Conservation (phyloP, 2,888 invertebrate genomes). For the Thumatha senex region DNA sequence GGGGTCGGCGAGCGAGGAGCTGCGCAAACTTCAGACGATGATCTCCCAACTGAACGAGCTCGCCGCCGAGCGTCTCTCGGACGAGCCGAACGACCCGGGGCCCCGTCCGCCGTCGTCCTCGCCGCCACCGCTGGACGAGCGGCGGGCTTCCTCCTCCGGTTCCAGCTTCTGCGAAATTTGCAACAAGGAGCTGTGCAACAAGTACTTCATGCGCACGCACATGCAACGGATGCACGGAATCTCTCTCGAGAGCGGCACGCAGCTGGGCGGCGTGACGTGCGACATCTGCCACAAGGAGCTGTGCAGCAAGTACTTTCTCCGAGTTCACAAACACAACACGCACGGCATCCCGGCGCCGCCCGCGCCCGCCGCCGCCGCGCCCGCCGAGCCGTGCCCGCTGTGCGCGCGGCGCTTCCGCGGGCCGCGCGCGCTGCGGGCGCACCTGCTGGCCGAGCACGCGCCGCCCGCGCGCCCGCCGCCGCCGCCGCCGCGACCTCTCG, state of each 20-base stretch:
- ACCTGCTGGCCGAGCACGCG: slow-evolving; percentile 94
- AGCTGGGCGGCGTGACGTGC: slow-evolving; percentile 96
- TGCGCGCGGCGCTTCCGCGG: slow-evolving; percentile 95
- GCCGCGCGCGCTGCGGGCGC: slow-evolving; percentile 94
- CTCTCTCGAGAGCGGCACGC: slow-evolving; percentile 95
- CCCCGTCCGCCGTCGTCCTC: slow-evolving; percentile 65
- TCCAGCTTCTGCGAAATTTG: slow-evolving; percentile 98
- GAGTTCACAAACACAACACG: slow-evolving; percentile 98
- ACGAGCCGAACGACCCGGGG: slow-evolving; percentile 58
- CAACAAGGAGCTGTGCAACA: slow-evolving; percentile 99
- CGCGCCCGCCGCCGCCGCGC: slow-evolving; percentile 77
- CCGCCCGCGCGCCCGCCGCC: slow-evolving; percentile 76
- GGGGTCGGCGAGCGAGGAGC: slow-evolving; percentile 90
- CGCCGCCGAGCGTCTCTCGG: slow-evolving; percentile 81
- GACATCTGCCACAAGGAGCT: slow-evolving; percentile 99
- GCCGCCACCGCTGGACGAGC: slow-evolving; percentile 70
- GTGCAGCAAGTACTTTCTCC: slow-evolving; percentile 98
- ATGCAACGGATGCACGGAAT: slow-evolving; percentile 99
- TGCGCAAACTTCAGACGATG: slow-evolving; percentile 95
- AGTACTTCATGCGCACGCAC: slow-evolving; percentile 99
- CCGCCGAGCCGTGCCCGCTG: slow-evolving; percentile 87
- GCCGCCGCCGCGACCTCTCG: slow-evolving; percentile 79
- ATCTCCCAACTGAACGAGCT: slow-evolving; percentile 93
- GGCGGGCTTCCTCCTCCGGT: slow-evolving; percentile 84
- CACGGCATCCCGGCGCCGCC: slow-evolving; percentile 97